Percentiles rank a stretch among this genome's conserved stretches.
Evolutionary conservation across 2,113 vertebrate genomes (phyloP).

Genomic region (Lampris megalopsis): DNA sequence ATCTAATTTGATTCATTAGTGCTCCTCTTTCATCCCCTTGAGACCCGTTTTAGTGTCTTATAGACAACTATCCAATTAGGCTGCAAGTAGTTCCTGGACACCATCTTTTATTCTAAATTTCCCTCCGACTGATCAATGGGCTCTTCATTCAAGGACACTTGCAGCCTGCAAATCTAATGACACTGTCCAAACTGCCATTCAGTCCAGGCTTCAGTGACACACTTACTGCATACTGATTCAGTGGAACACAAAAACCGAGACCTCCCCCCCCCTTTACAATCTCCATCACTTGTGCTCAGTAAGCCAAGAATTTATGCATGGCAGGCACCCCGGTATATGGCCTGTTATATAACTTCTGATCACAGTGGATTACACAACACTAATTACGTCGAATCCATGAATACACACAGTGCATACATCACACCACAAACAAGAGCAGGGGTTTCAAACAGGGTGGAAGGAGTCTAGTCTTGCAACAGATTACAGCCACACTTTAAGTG

Average conservation of each 20-base stretch:
- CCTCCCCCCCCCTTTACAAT: too few relatives aligned
- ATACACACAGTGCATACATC: too few relatives aligned
- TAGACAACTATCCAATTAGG: background rate
- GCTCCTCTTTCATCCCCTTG: background rate
- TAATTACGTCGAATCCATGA: background rate
- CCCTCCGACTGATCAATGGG: conserved; percentile 18
- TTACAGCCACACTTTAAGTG: too few relatives aligned
- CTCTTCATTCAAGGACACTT: conserved; percentile 40
- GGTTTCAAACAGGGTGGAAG: too few relatives aligned
- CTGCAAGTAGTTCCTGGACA: background rate
- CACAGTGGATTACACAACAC: background rate
- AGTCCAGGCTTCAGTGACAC: conserved; percentile 2
- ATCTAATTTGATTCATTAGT: background rate
- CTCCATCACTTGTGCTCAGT: background rate
- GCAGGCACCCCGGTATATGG: background rate
- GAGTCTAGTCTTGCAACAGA: too few relatives aligned
- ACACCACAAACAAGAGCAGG: too few relatives aligned
- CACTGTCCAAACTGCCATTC: conserved; percentile 12
- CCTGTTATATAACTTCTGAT: background rate
- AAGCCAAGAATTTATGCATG: conserved; percentile 10
- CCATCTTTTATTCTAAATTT: background rate
- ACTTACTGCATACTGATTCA: conserved; percentile 5
- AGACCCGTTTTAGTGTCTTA: conserved; percentile 4
- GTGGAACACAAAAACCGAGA: background rate
- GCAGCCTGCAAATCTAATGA: conserved; percentile 26